These are phyloP conservation scores for Paradoxurus hermaphroditus DNA, from an alignment of 2,113 vertebrate species.

Conservation along the genomic window DNA sequence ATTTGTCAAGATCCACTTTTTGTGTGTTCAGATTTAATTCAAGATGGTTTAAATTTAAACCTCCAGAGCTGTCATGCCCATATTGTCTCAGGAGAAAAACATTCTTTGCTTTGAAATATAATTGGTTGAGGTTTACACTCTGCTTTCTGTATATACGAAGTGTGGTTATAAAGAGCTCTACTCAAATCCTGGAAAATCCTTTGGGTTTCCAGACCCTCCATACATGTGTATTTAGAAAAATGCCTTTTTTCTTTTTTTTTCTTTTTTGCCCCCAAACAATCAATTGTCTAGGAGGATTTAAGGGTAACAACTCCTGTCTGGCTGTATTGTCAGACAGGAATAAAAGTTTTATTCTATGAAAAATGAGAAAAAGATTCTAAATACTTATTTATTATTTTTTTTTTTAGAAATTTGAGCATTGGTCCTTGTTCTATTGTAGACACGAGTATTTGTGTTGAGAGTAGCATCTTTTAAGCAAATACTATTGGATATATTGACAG, in stretches of 20 bases:
- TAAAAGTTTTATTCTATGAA: neutral
- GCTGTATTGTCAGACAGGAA: neutral
- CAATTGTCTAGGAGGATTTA: neutral
- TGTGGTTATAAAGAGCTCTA: conserved; percentile 1
- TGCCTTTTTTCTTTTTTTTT: neutral
- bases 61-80: neutral
- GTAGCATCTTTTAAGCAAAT: conserved; percentile 4
- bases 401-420: neutral
- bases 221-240: neutral
- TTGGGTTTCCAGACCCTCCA: neutral
- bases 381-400: neutral
- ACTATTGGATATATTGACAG: neutral
- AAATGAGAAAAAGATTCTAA: neutral
- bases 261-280: neutral
- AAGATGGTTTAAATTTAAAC: conserved; percentile 41
- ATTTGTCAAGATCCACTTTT: conserved; percentile 47
- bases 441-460: neutral
- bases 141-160: neutral
- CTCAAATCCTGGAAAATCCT: conserved; percentile 11
- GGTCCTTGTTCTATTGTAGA: neutral
- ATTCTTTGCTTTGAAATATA: conserved; percentile 23
- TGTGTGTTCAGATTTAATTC: conserved; percentile 35
- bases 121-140: conserved; percentile 3
- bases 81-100: conserved; percentile 25
- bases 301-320: neutral